phyloP scores from a whole-genome alignment of 35 echinoderm and acorn worm species.

The Hemicentrotus pulcherrimus region DNA sequence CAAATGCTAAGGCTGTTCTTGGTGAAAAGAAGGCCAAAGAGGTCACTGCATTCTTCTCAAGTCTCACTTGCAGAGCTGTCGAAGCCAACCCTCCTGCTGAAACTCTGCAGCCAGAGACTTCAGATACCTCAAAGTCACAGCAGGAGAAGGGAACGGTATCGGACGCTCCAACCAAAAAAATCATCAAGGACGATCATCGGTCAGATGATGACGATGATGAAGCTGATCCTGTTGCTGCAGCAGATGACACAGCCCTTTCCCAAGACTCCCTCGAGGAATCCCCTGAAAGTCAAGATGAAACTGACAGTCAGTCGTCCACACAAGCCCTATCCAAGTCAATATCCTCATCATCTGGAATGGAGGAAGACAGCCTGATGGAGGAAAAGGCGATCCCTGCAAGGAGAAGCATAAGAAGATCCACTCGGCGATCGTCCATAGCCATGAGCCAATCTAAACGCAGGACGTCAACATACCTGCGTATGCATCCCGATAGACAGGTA shows the following conservation, averaged over 20 bases:
- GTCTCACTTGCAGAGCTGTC: neutral
- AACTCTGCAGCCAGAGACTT: neutral
- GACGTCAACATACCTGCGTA: constrained; percentile 46
- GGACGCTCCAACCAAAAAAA: neutral
- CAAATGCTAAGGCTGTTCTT: neutral
- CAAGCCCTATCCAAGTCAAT: neutral
- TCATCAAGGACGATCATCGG: neutral
- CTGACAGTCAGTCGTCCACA: neutral
- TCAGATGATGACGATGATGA: neutral
- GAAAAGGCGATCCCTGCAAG: neutral
- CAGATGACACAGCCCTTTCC: constrained; percentile 21
- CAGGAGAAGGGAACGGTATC: neutral
- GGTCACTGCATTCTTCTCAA: constrained; percentile 22
- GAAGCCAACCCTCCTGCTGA: neutral
- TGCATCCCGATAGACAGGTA: constrained; percentile 15
- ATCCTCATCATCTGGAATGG: constrained; percentile 1
- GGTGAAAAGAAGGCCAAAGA: constrained; percentile 39
- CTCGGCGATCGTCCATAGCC: constrained; percentile 40
- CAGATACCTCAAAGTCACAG: neutral
- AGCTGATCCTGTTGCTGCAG: neutral
- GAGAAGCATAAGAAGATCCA: neutral
- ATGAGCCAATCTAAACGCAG: constrained; percentile 51
- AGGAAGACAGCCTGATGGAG: constrained; percentile 36
- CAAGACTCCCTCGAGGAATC: constrained; percentile 36
- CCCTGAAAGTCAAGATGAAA: neutral